A percentile compares a stretch with the other conserved stretches of the same genome.
These are phyloP conservation scores for Anoplophora glabripennis DNA, from an alignment of 1,140 invertebrate genomes.

Conservation along the genomic window DNA sequence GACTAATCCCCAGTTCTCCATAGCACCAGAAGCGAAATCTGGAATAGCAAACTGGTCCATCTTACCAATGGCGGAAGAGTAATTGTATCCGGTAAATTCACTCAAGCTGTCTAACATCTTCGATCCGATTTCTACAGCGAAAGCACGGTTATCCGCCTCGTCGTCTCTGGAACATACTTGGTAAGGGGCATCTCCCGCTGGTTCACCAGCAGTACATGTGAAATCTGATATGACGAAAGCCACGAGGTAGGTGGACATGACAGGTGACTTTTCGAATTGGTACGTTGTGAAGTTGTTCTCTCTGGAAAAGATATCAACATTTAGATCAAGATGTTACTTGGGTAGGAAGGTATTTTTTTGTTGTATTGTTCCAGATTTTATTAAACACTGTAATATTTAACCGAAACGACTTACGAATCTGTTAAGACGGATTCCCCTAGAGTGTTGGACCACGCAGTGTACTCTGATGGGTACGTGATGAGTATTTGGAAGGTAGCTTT, in stretches of 20 bases:
- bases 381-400: background rate
- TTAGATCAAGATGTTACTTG: too few species aligned
- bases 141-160: background rate
- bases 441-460: conserved; percentile 58
- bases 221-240: conserved; percentile 60
- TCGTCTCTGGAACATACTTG: conserved; percentile 25
- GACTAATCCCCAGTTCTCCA: conserved; percentile 92
- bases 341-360: too few species aligned
- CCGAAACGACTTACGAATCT: background rate
- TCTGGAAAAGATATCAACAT: background rate
- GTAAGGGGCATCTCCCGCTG: conserved; percentile 47
- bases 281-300: conserved; percentile 30
- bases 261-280: conserved; percentile 57
- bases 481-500: conserved; percentile 72
- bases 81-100: conserved; percentile 19
- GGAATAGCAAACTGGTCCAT: conserved; percentile 66
- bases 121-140: conserved; percentile 20
- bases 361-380: too few species aligned
- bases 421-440: background rate
- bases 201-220: conserved; percentile 42
- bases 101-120: conserved; percentile 15
- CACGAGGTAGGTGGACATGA: conserved; percentile 75
- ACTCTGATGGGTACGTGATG: conserved; percentile 56
- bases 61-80: conserved; percentile 16
- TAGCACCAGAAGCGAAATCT: conserved; percentile 91